Base-by-base conservation (phyloP, 1,140 invertebrate species). In the Drosophila lowei region DNA sequence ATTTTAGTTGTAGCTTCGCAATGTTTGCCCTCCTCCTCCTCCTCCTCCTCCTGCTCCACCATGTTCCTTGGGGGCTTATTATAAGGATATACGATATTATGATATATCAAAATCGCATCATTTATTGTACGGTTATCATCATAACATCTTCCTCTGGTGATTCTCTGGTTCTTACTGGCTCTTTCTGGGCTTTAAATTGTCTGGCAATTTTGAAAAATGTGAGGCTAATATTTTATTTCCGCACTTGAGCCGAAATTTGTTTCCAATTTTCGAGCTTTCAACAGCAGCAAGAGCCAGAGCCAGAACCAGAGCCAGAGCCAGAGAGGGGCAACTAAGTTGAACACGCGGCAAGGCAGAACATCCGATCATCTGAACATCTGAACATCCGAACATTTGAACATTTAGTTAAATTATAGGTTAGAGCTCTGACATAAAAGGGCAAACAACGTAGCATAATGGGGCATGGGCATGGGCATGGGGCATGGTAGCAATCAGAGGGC, bases 361-460 rank as follows among this genome's bases (percentile, higher is more conserved):
- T 7, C 52, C 61, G 11, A 38, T 13, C 34, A 34, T 34, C 30
- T 2, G 30, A 34, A 11, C 30, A 38, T 13, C 34, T 13, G 34
- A 77, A 80, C 30, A 38, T 13, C 34, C 5, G 34, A 77, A 80
- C 80, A 83, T 86, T 86, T 83, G 78, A 86, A 83, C 83, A 88
- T 88, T 88, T 88, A 88, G 83, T 88, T 83, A 88, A 88, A 88
- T 88, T 88, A 88, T 88, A 88, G 83, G 83, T 88, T 88, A 68
- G 83, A 70, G 34, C 60, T 62, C 83, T 88, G 83, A 88, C 83
- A 88, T 88, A 88, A 88, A 88, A 88, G 83, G 83, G 83, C 83
- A 88, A 88, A 88, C 83, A 88, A 88, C 83, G 81, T 85, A 85
- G 76, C 83, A 85, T 86, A 85, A 85, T 86, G 34, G 34, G 34